Conservation (phyloP, 2,888 invertebrate species). For the Barypeithes pellucidus region DNA sequence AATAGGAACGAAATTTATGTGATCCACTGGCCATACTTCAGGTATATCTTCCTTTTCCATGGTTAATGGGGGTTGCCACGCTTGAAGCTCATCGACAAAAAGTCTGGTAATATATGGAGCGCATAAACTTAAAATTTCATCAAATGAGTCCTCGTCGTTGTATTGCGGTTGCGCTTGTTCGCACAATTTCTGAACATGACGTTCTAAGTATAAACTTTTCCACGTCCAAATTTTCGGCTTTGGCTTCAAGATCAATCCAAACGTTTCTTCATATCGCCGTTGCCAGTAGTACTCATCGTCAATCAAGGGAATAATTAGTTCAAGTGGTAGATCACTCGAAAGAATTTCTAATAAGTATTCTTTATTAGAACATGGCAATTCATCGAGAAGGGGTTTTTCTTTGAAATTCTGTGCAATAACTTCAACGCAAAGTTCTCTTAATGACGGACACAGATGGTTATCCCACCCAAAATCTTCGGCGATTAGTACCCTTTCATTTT, state of each 20-base stretch:
- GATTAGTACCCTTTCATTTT: constrained; percentile 70
- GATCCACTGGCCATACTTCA: constrained; percentile 71
- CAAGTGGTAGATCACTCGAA: constrained; percentile 75
- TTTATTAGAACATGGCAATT: constrained; percentile 74
- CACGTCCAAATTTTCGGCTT: constrained; percentile 65
- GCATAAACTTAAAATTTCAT: constrained; percentile 63
- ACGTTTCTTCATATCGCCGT: constrained; percentile 71
- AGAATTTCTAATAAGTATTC: constrained; percentile 76
- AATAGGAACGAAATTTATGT: constrained; percentile 75
- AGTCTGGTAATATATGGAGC: constrained; percentile 73
- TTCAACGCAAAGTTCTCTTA: constrained; percentile 72
- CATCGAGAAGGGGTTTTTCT: constrained; percentile 73
- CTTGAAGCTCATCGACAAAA: constrained; percentile 73
- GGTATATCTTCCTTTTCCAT: constrained; percentile 67
- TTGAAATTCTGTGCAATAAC: constrained; percentile 72
- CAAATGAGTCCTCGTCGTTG: constrained; percentile 66
- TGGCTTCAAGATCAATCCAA: constrained; percentile 60
- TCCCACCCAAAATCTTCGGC: constrained; percentile 75
- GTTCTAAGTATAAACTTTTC: constrained; percentile 68
- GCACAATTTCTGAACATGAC: constrained; percentile 65
- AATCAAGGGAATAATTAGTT: constrained; percentile 73
- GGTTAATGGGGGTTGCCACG: constrained; percentile 72
- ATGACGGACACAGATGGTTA: constrained; percentile 70
- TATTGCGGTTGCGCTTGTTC: constrained; percentile 69
- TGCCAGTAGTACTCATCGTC: constrained; percentile 79